Percentiles rank a stretch among this genome's conserved stretches.
These are phyloP conservation scores for Glaucopsyche alexis DNA, from an alignment of 2,888 invertebrate species.

Conservation along the genomic window DNA sequence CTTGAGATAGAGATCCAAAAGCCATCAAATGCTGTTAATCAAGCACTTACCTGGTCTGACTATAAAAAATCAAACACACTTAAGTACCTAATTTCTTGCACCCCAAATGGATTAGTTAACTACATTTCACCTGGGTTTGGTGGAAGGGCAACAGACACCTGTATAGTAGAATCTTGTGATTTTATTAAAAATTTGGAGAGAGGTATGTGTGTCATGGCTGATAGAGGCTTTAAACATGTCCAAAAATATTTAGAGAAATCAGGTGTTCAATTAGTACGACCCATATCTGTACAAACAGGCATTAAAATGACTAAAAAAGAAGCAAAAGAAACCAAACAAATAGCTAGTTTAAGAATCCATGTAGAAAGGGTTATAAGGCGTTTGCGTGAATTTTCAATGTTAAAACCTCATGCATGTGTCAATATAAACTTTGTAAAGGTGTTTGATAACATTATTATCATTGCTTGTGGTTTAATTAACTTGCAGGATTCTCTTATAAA, in stretches of 20 bases:
- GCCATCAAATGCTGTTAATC: constrained; percentile 47
- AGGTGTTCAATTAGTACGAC: background rate
- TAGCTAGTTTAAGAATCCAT: constrained; percentile 41
- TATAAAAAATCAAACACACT: constrained; percentile 46
- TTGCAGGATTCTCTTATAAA: constrained; percentile 38
- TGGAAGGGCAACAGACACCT: background rate
- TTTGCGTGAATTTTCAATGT: constrained; percentile 39
- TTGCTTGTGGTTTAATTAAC: constrained; percentile 42
- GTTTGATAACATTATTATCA: constrained; percentile 40
- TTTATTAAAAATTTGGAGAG: no score
- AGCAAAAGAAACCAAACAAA: constrained; percentile 38
- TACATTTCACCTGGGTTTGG: no score
- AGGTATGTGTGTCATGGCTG: no score
- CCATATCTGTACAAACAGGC: background rate
- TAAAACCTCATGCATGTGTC: constrained; percentile 38
- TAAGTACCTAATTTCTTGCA: constrained; percentile 45
- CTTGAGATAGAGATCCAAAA: constrained; percentile 44
- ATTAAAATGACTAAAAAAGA: background rate
- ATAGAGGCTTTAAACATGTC: constrained; percentile 2
- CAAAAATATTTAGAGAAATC: no score
- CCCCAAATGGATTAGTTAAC: constrained; percentile 41
- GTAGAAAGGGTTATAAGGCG: constrained; percentile 40
- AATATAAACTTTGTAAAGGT: constrained; percentile 30
- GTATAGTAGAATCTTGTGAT: no score
- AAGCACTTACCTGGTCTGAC: constrained; percentile 52